phyloP scores from a whole-genome alignment of 2,113 vertebrate genomes.

The Rostratula benghalensis region DNA sequence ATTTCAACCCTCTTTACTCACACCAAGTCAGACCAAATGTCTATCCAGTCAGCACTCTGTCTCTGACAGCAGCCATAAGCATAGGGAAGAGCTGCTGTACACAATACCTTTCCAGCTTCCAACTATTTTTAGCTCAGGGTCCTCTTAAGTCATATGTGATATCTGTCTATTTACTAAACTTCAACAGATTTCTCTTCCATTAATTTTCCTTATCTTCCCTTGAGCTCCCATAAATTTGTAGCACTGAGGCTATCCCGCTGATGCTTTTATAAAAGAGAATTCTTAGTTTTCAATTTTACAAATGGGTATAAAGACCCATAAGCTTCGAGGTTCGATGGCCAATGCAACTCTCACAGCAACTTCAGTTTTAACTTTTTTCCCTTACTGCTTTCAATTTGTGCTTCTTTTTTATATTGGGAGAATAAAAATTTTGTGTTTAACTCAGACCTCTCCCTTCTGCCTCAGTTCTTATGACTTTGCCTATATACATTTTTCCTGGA shows the following conservation, averaged over 20 bases:
- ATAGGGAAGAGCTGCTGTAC: not conserved
- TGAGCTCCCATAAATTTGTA: not conserved
- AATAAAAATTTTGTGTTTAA: not conserved
- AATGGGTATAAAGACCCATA: not conserved
- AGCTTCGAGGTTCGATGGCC: not conserved
- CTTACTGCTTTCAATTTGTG: not conserved
- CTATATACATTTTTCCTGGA: not conserved
- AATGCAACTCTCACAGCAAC: not conserved
- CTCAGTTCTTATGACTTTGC: not conserved
- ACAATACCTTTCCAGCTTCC: not conserved
- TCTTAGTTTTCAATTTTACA: not conserved
- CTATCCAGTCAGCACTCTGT: not conserved
- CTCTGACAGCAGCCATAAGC: not conserved
- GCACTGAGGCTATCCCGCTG: not conserved
- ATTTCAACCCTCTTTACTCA: not conserved
- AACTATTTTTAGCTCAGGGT: not conserved
- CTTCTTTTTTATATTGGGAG: not conserved
- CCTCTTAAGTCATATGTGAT: not conserved
- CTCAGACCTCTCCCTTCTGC: not conserved
- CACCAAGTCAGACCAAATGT: not conserved
- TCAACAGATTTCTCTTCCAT: not conserved
- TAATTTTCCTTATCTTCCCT: not conserved
- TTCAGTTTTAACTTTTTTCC: not conserved
- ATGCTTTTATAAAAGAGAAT: not conserved
- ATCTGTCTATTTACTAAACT: not conserved